Conservation (phyloP, 2,113 vertebrate genomes). For the Tachysurus vachellii region DNA sequence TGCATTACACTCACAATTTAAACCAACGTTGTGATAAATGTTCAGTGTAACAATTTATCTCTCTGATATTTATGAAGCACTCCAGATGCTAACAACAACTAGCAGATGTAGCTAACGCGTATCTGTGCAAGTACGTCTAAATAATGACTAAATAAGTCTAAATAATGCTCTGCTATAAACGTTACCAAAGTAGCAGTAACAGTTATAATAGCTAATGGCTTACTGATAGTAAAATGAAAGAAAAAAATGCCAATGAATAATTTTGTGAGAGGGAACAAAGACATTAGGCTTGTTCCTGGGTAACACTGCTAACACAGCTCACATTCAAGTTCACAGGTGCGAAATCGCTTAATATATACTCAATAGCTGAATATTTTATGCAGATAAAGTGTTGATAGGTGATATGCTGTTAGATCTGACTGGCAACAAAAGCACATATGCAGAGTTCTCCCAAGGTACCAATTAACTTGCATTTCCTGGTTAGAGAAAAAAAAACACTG, state of each 20-base stretch:
- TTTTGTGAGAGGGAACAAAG: background rate
- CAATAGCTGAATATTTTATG: background rate
- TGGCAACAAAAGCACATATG: conserved; percentile 41
- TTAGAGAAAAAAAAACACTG: conserved; percentile 3
- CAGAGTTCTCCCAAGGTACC: conserved; percentile 49
- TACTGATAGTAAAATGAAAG: background rate
- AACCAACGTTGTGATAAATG: background rate
- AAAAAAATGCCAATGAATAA: background rate
- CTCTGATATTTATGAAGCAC: background rate
- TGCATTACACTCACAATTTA: background rate
- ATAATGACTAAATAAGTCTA: no score
- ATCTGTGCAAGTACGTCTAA: background rate
- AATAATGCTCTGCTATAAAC: background rate
- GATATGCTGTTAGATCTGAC: conserved; percentile 29
- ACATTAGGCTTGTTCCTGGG: background rate
- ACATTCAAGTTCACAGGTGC: background rate
- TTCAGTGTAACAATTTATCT: background rate
- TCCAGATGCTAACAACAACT: background rate
- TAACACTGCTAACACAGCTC: background rate
- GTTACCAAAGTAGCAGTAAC: background rate
- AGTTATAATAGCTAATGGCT: background rate
- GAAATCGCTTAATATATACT: background rate
- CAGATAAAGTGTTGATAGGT: background rate
- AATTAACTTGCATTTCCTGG: conserved; percentile 45
- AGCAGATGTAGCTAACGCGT: background rate